Evolutionary conservation across 2,888 invertebrate genomes (phyloP).

Genomic region (Rhopalosiphum nymphaeae): DNA sequence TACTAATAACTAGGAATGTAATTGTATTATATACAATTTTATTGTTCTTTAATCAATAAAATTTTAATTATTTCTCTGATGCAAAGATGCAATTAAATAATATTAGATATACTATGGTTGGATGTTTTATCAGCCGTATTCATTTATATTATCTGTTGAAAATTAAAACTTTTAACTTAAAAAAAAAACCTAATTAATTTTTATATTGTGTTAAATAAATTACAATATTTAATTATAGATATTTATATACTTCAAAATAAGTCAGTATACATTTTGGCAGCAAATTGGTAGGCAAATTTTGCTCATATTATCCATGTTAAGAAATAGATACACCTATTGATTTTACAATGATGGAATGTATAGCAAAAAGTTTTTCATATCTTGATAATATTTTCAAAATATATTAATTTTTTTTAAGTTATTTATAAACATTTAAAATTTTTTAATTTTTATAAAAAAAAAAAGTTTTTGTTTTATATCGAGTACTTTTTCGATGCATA

Average conservation of each 20-base stretch:
- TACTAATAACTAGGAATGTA: not conserved
- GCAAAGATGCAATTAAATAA: not conserved
- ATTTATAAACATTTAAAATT: not conserved
- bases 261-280: not conserved
- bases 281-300: not conserved
- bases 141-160: not conserved
- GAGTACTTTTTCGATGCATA: not conserved
- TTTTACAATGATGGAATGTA: not conserved
- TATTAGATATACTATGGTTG: not conserved
- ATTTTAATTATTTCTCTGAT: not conserved
- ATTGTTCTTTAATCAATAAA: slow-evolving; percentile 2
- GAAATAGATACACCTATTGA: not conserved
- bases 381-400: not conserved
- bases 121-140: not conserved
- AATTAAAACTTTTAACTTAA: not conserved
- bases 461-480: not conserved
- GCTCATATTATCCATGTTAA: not conserved
- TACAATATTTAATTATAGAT: not conserved
- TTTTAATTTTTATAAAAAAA: too few species aligned
- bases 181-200: not conserved
- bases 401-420: not conserved
- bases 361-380: not conserved
- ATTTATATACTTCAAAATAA: not conserved
- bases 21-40: not conserved
- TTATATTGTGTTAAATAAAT: not conserved